Evolutionary conservation across 2,797 vertebrate genomes (phyloP).

Genomic region (Bradypodion pumilum): DNA sequence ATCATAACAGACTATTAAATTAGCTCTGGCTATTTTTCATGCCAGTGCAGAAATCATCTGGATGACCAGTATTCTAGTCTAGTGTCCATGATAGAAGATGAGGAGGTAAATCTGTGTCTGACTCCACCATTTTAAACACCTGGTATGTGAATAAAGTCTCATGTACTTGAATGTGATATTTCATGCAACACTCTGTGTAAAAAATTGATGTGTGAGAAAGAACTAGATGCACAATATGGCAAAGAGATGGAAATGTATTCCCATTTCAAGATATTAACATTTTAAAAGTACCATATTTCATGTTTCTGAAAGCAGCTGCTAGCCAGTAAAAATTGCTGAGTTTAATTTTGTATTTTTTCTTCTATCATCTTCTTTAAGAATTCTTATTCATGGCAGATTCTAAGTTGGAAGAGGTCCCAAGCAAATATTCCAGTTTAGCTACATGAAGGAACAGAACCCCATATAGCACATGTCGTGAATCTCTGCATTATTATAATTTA

Average conservation of each 20-base stretch:
- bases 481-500: too few species aligned
- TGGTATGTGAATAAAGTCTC: not conserved
- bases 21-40: slow-evolving; percentile 41
- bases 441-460: too few species aligned
- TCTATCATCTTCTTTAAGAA: too few species aligned
- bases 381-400: too few species aligned
- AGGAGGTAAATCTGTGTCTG: not conserved
- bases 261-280: not conserved
- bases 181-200: not conserved
- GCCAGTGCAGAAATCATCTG: slow-evolving; percentile 52
- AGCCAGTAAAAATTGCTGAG: not conserved
- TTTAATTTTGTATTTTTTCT: not conserved
- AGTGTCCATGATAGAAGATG: not conserved
- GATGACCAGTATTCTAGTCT: slow-evolving; percentile 41
- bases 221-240: not conserved
- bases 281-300: not conserved
- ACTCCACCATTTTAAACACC: not conserved
- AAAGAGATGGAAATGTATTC: not conserved
- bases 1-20: slow-evolving; percentile 63
- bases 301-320: not conserved
- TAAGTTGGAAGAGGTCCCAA: too few species aligned
- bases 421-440: too few species aligned
- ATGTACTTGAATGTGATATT: not conserved
- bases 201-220: not conserved
- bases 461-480: too few species aligned